phyloP scores from a whole-genome alignment of 2,888 invertebrate species.

The Cephus spinipes region DNA sequence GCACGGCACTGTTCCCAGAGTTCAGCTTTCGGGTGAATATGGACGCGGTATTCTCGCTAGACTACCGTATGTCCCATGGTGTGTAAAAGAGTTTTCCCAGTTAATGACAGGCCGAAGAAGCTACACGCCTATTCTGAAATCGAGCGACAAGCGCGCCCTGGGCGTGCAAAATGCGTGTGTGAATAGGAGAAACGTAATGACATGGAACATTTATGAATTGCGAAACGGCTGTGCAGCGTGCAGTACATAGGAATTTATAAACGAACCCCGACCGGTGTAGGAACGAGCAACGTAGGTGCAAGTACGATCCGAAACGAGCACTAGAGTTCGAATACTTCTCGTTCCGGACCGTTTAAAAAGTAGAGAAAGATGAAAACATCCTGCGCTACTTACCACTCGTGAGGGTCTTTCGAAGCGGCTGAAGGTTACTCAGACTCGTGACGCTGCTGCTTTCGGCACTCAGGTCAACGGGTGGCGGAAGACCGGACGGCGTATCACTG shows the following conservation, averaged over 20 bases:
- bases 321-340: conserved; percentile 35
- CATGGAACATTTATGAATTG: conserved; percentile 65
- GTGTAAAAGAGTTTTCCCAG: neutral
- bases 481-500: conserved; percentile 87
- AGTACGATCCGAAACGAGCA: conserved; percentile 24
- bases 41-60: neutral
- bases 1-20: neutral
- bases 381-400: conserved; percentile 72
- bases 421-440: conserved; percentile 89
- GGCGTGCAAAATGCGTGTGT: conserved; percentile 58
- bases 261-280: conserved; percentile 47
- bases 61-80: conserved; percentile 55
- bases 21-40: neutral
- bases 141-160: conserved; percentile 51
- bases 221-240: conserved; percentile 65
- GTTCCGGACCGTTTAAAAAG: conserved; percentile 33
- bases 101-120: neutral
- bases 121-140: conserved; percentile 23
- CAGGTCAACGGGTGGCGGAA: conserved; percentile 85
- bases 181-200: conserved; percentile 47
- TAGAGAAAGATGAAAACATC: conserved; percentile 1
- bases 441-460: conserved; percentile 96
- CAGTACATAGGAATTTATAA: conserved; percentile 54
- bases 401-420: conserved; percentile 84
- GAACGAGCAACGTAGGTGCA: conserved; percentile 31